Conservation (phyloP, 2,113 vertebrate genomes). For the Pogona vitticeps region DNA sequence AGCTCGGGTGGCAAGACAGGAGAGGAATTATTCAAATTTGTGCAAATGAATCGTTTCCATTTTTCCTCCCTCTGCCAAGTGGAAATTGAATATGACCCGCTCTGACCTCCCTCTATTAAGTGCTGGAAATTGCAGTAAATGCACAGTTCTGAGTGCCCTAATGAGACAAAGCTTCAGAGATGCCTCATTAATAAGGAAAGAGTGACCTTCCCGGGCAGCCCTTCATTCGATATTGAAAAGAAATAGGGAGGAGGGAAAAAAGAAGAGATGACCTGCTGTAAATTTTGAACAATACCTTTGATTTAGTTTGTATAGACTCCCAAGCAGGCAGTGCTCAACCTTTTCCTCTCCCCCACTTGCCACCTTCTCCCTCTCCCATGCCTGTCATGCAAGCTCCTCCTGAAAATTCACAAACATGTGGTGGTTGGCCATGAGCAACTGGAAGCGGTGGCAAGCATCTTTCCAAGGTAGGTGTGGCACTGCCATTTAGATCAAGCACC, state of each 20-base stretch:
- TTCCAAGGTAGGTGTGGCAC: conserved; percentile 8
- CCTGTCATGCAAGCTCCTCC: conserved; percentile 34
- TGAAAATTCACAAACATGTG: conserved; percentile 26
- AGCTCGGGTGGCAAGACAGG: conserved; percentile 75
- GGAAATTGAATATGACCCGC: conserved; percentile 98
- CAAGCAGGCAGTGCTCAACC: conserved; percentile 57
- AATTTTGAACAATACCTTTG: conserved; percentile 86
- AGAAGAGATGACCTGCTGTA: conserved; percentile 86
- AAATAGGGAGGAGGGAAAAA: conserved; percentile 79
- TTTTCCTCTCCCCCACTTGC: background rate
- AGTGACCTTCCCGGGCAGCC: conserved; percentile 86
- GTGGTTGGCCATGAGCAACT: background rate
- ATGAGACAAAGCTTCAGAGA: conserved; percentile 80
- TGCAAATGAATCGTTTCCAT: conserved; percentile 99
- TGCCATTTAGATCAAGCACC: too few species aligned
- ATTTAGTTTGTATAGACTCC: conserved; percentile 84
- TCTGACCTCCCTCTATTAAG: conserved; percentile 98
- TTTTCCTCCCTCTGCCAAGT: conserved; percentile 89
- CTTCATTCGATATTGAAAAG: conserved; percentile 87
- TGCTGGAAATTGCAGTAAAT: conserved; percentile 95
- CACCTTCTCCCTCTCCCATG: conserved; percentile 34
- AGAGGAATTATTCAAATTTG: conserved; percentile 99
- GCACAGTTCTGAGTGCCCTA: conserved; percentile 87
- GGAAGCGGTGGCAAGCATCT: background rate
- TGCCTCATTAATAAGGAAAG: conserved; percentile 91